These are phyloP conservation scores for Zaprionus taronus DNA, from an alignment of 1,140 invertebrate genomes.

Conservation along the genomic window DNA sequence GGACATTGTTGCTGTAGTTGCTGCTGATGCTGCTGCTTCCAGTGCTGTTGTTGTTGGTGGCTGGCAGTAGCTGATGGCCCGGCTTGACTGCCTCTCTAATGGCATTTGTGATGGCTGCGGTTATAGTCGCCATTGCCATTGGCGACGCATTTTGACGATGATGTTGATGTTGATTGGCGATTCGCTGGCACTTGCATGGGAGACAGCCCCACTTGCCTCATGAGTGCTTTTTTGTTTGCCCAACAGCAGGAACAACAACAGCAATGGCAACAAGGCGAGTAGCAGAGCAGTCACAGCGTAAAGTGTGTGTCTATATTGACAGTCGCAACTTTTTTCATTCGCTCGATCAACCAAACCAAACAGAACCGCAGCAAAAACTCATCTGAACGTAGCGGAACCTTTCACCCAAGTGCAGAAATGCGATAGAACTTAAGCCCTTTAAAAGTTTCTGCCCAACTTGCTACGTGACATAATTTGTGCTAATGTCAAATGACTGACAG, in stretches of 20 bases:
- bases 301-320: constrained; percentile 64
- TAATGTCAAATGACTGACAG: constrained; percentile 59
- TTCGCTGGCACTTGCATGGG: constrained; percentile 65
- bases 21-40: neutral
- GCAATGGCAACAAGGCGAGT: neutral
- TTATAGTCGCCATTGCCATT: constrained; percentile 64
- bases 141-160: constrained; percentile 69
- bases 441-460: constrained; percentile 63
- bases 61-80: constrained; percentile 27
- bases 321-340: constrained; percentile 59
- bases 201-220: constrained; percentile 37
- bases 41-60: neutral
- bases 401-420: constrained; percentile 51
- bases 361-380: constrained; percentile 1
- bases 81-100: constrained; percentile 66
- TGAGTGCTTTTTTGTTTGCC: constrained; percentile 60
- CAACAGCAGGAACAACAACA: constrained; percentile 5
- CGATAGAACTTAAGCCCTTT: constrained; percentile 67
- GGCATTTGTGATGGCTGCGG: constrained; percentile 79
- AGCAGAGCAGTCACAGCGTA: constrained; percentile 28
- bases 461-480: constrained; percentile 79
- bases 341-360: constrained; percentile 29
- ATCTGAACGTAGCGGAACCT: constrained; percentile 18
- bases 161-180: constrained; percentile 76
- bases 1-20: constrained; percentile 27